Percentiles rank a stretch among this genome's conserved stretches.
Evolutionary conservation across 2,888 invertebrate species (phyloP).

Genomic region (Ommatoiulus sabulosus): DNA sequence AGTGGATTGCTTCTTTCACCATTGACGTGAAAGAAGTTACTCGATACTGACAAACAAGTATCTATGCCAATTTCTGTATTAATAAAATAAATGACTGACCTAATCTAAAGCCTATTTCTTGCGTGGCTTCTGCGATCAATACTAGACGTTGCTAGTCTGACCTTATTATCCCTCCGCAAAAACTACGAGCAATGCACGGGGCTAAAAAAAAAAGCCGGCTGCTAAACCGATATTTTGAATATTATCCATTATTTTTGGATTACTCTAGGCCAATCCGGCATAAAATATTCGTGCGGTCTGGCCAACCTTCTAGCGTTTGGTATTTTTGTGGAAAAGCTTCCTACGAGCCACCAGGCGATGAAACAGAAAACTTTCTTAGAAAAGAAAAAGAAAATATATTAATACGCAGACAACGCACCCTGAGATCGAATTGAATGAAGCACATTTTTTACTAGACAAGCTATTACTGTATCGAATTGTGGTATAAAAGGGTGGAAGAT

Average conservation of each 20-base stretch:
- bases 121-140: conserved; percentile 8
- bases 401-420: neutral
- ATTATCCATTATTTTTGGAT: neutral
- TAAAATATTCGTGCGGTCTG: too few relatives aligned
- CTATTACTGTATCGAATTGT: neutral
- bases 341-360: neutral
- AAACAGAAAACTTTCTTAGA: neutral
- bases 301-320: too few relatives aligned
- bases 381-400: neutral
- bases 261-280: too few relatives aligned
- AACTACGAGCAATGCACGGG: neutral
- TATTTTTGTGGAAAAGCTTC: too few relatives aligned
- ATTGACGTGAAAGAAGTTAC: neutral
- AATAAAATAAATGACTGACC: conserved; percentile 17
- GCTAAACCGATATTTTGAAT: neutral
- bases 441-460: neutral
- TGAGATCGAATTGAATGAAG: neutral
- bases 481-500: neutral
- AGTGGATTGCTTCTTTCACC: neutral
- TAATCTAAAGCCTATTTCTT: neutral
- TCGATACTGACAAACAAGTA: neutral
- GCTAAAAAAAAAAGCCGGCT: neutral
- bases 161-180: neutral
- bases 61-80: conserved; percentile 27
- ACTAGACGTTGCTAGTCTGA: neutral